Base-by-base conservation (phyloP, 2,888 invertebrate genomes). In the Aelia acuminata region DNA sequence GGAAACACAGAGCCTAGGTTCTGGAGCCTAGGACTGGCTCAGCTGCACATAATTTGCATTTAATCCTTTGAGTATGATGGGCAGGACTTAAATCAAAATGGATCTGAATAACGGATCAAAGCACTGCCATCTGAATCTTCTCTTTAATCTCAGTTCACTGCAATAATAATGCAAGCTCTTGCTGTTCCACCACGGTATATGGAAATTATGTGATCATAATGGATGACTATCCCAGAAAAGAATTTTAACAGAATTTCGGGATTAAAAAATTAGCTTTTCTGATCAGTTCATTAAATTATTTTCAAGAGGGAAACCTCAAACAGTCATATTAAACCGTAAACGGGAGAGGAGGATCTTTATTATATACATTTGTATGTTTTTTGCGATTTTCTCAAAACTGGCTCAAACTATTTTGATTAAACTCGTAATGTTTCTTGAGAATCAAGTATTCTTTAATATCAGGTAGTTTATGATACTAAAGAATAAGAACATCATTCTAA, bases 21-120 rank as follows among this genome's bases (percentile, higher is more conserved):
- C 11, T 15, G 26, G 57, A n/a, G n/a, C n/a, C n/a, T 57, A 31
- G 26, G 26, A 26, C 13, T 13, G 13, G 26, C 57, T 57, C 57
- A 57, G 57, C 26, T 57, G 57, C 57, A 57, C 57, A 57, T 15
- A 3, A 57, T 57, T 57, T 57, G 26, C 57, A 57, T 57, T 26
- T 57, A 57, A 57, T 57, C 57, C 57, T 57, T 57, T 57, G 57
- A 57, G 26, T 57, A 57, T 57, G 57, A 57, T 57, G 57, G 3
- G 26, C 26, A 31, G 13, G 57, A 31, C 57, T 50, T 50, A 26
- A 57, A 57, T 57, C 57, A 0, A 57, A 57, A 57, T 57, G 57
- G 57, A 57, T 31, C 15, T 3, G 57, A 57, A 57, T 57, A 10
- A 26, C 15, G 7, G 57, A 57, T 57, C 57, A 57, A 57, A 57